Conservation (phyloP, 2,888 invertebrate species). For the Steinernema carpocapsae region DNA sequence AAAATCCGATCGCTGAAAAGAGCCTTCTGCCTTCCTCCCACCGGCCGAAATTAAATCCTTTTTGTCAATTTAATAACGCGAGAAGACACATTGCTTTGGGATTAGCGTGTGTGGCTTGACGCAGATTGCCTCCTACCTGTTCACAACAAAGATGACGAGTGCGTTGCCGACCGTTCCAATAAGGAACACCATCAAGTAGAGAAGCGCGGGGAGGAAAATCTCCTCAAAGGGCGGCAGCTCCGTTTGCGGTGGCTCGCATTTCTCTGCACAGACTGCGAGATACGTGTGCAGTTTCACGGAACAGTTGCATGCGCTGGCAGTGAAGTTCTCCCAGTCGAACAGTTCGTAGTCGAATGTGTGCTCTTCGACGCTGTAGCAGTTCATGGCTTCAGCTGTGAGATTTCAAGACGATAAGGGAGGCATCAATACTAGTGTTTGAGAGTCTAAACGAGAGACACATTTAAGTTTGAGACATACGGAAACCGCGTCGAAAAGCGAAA, state of each 20-base stretch:
- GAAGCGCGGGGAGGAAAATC: slow-evolving; percentile 55
- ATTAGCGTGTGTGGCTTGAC: neutral
- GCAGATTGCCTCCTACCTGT: slow-evolving; percentile 31
- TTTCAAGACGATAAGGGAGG: neutral
- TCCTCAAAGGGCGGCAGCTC: slow-evolving; percentile 48
- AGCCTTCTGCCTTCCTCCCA: too few relatives aligned
- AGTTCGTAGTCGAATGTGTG: slow-evolving; percentile 40
- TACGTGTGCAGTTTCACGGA: slow-evolving; percentile 48
- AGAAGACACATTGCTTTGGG: neutral
- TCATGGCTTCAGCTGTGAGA: neutral
- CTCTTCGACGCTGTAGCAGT: slow-evolving; percentile 20
- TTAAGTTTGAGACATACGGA: too few relatives aligned
- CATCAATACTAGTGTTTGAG: neutral
- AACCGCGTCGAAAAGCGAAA: neutral
- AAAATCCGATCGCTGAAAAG: too few relatives aligned
- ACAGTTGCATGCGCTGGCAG: slow-evolving; percentile 45
- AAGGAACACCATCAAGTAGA: slow-evolving; percentile 57
- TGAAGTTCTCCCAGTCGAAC: slow-evolving; percentile 49
- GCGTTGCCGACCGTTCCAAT: slow-evolving; percentile 59
- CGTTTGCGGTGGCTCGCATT: slow-evolving; percentile 38
- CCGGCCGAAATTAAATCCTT: too few relatives aligned
- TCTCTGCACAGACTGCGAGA: slow-evolving; percentile 44
- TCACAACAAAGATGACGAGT: slow-evolving; percentile 61
- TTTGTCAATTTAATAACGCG: neutral
- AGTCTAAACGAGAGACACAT: neutral